A percentile compares a stretch with the other conserved stretches of the same genome.
These are phyloP conservation scores for Proterorhinus semilunaris DNA, from an alignment of 2,113 vertebrate genomes.

Conservation along the genomic window DNA sequence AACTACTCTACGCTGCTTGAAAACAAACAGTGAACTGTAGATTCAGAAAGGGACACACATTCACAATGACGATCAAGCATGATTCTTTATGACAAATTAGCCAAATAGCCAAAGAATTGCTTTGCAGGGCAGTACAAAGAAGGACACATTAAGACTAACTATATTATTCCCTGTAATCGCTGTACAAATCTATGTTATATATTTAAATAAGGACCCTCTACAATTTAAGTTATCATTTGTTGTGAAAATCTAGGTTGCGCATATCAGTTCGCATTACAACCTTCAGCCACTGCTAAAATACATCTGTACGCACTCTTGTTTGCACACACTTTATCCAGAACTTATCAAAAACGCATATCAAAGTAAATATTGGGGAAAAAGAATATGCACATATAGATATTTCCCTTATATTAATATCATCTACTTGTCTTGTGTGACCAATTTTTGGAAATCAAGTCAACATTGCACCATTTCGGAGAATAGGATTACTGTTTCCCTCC, in stretches of 20 bases:
- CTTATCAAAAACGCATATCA: constrained; percentile 53
- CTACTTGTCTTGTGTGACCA: constrained; percentile 48
- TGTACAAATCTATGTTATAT: constrained; percentile 72
- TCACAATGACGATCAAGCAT: constrained; percentile 52
- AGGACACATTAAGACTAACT: constrained; percentile 65
- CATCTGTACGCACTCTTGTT: constrained; percentile 55
- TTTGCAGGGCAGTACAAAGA: constrained; percentile 70
- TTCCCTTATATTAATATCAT: constrained; percentile 52
- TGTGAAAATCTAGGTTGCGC: constrained; percentile 64
- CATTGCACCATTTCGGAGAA: constrained; percentile 49
- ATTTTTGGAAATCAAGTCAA: constrained; percentile 41
- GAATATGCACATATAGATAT: constrained; percentile 41
- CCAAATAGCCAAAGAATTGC: constrained; percentile 74
- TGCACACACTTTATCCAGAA: constrained; percentile 59
- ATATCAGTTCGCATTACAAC: constrained; percentile 68
- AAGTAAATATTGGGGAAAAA: constrained; percentile 17
- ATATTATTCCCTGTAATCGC: constrained; percentile 65
- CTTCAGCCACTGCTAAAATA: constrained; percentile 44
- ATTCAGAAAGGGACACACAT: constrained; percentile 44
- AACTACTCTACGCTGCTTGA: constrained; percentile 57
- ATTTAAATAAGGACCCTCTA: constrained; percentile 66
- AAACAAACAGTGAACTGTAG: constrained; percentile 35
- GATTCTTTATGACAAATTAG: constrained; percentile 60
- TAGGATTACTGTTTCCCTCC: constrained; percentile 46
- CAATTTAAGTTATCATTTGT: constrained; percentile 63